Percentiles rank a stretch among this genome's conserved stretches.
These are phyloP conservation scores for Dendrolimus houi DNA, from an alignment of 2,888 invertebrate genomes.

Conservation along the genomic window DNA sequence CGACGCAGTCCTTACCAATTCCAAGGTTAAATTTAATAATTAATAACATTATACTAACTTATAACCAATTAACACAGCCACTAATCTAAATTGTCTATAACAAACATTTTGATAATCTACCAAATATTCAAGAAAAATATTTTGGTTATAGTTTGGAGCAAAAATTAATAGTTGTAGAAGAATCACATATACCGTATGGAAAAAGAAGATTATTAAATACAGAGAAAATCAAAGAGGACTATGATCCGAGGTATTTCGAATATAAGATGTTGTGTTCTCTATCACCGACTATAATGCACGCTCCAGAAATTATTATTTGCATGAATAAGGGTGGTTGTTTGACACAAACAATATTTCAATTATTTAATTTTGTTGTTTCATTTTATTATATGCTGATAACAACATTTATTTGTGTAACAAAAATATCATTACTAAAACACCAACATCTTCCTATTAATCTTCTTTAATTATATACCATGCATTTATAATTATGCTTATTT, in stretches of 20 bases:
- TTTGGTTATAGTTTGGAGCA: slow-evolving; percentile 16
- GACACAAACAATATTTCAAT: too few species aligned
- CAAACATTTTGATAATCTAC: not conserved
- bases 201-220: slow-evolving; percentile 5
- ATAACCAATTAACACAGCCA: not conserved
- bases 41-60: not conserved
- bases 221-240: slow-evolving; percentile 1
- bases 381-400: too few species aligned
- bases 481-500: too few species aligned
- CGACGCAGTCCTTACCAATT: slow-evolving; percentile 61
- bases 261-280: not conserved
- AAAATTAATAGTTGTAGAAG: slow-evolving; percentile 7
- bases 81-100: not conserved
- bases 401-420: too few species aligned
- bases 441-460: too few species aligned
- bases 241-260: slow-evolving; percentile 3
- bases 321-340: not conserved
- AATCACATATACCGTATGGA: slow-evolving; percentile 3
- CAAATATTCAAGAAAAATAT: not conserved
- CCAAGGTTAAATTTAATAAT: slow-evolving; percentile 4
- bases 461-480: too few species aligned
- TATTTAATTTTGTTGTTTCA: too few species aligned
- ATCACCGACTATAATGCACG: not conserved
- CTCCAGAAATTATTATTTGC: not conserved
- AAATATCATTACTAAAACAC: too few species aligned